Percentiles rank a stretch among this genome's conserved stretches.
Conservation (phyloP, 1,140 invertebrate species). For the Ditylenchus dipsaci region DNA sequence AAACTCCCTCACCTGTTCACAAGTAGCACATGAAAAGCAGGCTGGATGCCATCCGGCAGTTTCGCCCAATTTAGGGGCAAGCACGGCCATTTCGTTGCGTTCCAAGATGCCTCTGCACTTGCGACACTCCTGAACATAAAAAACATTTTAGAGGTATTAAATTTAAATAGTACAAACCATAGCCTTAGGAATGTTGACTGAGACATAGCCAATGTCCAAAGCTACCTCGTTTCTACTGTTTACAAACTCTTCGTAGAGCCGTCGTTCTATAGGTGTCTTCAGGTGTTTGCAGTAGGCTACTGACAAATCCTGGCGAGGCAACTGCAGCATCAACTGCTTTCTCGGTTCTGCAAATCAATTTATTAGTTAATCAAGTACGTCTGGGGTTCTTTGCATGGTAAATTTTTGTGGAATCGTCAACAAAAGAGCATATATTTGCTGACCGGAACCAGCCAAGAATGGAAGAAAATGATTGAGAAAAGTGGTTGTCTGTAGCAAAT, state of each 20-base stretch:
- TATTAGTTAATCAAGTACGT: too few relatives aligned
- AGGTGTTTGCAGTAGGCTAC: slow-evolving; percentile 81
- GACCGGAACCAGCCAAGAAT: too few relatives aligned
- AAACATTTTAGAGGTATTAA: too few relatives aligned
- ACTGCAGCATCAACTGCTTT: slow-evolving; percentile 78
- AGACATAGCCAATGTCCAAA: slow-evolving; percentile 79
- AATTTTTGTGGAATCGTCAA: too few relatives aligned
- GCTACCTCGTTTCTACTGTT: slow-evolving; percentile 85
- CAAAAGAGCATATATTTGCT: too few relatives aligned
- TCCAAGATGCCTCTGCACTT: slow-evolving; percentile 67
- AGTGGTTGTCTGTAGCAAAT: too few relatives aligned
- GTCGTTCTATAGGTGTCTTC: slow-evolving; percentile 59
- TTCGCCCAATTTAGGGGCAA: slow-evolving; percentile 69
- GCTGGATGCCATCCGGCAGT: slow-evolving; percentile 74
- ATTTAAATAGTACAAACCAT: too few relatives aligned
- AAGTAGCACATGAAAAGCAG: slow-evolving; percentile 79
- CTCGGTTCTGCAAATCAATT: slow-evolving; percentile 63
- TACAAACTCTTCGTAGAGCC: slow-evolving; percentile 71
- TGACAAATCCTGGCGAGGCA: slow-evolving; percentile 83
- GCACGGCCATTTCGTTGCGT: slow-evolving; percentile 68
- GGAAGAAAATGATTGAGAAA: too few relatives aligned
- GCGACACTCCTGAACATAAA: slow-evolving; percentile 64
- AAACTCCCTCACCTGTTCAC: slow-evolving; percentile 62
- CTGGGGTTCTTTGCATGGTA: too few relatives aligned
- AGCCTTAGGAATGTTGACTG: slow-evolving; percentile 41